These are phyloP conservation scores for Corbicula japonica DNA, from an alignment of 2,888 invertebrate species.

Conservation along the genomic window DNA sequence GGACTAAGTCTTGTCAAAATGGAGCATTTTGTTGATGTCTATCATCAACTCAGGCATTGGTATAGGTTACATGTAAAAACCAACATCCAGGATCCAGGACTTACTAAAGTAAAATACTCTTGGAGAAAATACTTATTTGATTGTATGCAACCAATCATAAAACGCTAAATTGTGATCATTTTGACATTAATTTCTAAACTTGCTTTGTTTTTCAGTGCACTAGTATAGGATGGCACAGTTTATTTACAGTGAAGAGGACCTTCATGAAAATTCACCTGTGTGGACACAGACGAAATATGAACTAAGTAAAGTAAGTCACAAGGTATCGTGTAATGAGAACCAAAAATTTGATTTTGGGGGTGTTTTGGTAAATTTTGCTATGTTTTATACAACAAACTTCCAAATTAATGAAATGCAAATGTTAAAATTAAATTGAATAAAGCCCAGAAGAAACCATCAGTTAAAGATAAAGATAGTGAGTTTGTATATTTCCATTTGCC, in stretches of 20 bases:
- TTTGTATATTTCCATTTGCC: no score
- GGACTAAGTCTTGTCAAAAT: no score
- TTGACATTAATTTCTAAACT: not conserved
- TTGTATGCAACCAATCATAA: not conserved
- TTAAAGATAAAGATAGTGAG: no score
- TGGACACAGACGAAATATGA: slow-evolving; percentile 41
- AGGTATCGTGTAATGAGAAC: no score
- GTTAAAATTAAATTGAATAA: not conserved
- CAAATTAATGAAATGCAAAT: not conserved
- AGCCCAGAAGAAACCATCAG: no score
- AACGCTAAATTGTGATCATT: not conserved
- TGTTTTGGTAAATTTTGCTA: not conserved
- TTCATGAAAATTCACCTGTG: slow-evolving; percentile 40
- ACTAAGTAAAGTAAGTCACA: slow-evolving; percentile 41
- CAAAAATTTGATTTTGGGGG: not conserved
- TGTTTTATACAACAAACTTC: not conserved
- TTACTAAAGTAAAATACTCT: not conserved
- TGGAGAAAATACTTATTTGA: not conserved
- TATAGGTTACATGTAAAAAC: not conserved
- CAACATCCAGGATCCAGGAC: not conserved
- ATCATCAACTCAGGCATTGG: no score
- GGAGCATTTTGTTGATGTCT: no score
- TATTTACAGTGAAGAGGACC: slow-evolving; percentile 55
- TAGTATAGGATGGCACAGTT: slow-evolving; percentile 33
- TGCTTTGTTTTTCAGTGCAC: not conserved